Evolutionary conservation across 2,113 vertebrate genomes (phyloP), one percentile per base, ranked within the genome.

Genomic region (Columbina picui): DNA sequence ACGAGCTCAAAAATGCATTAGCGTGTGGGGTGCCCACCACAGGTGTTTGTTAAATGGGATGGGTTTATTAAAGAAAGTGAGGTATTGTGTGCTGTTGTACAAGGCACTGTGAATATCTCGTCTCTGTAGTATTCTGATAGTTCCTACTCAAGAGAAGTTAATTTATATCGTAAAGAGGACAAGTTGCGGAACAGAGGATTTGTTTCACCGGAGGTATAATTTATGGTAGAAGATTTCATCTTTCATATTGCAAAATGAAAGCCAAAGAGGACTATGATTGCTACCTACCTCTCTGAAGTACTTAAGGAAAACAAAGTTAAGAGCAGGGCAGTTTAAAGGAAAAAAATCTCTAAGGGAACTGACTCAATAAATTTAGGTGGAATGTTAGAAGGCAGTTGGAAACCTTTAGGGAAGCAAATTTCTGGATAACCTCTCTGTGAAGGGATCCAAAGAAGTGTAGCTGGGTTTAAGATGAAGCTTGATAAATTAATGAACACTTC

Each of bases 1-100:
- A 50, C 1, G 18, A 60, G 19, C 6, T 74, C 36, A 63, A 81
- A 69, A 81, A 74, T 23, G 18, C 1, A 0, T 20, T 67, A 25
- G 13, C 1, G 1, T 13, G 1, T 29, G 55, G 9, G n/a, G 22
- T 19, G 73, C 65, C 71, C 19, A 45, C n/a, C 1, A 0, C 32
- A 85, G 70, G 17, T 36, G 5, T 41, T 94, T 57, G 25, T 26
- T 84, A 76, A 53, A 16, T 25, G 36, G 21, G 15, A 14, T 49
- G 30, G 15, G 10, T 88, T 87, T 92, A 34, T 53, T 86, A 8
- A 56, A 68, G 52, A 39, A 75, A 71, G 23, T 13, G 19, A 75
- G 43, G 3, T 79, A 38, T 38, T 65, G 43, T 21, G 7, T 56
- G 29, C n/a, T 65, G 45, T 53, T 71, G 10, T 73, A 68, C 47